A percentile compares a stretch with the other conserved stretches of the same genome.
These are phyloP conservation scores for Apogon hyalosoma DNA, from an alignment of 2,797 vertebrate species.

Conservation along the genomic window DNA sequence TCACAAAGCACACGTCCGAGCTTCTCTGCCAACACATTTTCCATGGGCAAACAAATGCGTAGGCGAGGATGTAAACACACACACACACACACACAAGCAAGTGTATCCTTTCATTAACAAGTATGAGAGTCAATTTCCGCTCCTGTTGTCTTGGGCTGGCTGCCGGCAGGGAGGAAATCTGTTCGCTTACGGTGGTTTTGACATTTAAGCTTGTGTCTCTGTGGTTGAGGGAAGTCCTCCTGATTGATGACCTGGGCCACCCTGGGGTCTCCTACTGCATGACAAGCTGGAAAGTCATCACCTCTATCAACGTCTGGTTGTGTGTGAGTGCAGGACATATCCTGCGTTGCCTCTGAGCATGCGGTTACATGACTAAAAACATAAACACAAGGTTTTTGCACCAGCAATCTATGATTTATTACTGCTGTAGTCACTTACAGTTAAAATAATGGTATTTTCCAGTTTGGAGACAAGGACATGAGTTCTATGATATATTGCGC, in stretches of 20 bases:
- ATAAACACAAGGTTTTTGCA: conserved; percentile 31
- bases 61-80: conserved; percentile 32
- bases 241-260: conserved; percentile 59
- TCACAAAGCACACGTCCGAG: conserved; percentile 39
- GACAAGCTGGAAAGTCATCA: conserved; percentile 25
- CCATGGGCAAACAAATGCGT: conserved; percentile 28
- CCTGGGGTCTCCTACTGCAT: conserved; percentile 37
- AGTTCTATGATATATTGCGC: conserved; percentile 61
- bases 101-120: conserved; percentile 68
- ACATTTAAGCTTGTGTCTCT: conserved; percentile 58
- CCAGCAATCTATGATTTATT: conserved; percentile 61
- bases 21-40: conserved; percentile 43
- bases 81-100: conserved; percentile 4
- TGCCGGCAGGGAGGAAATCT: conserved; percentile 65
- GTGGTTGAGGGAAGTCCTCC: conserved; percentile 55
- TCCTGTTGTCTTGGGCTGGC: conserved; percentile 41
- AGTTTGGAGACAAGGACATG: conserved; percentile 23
- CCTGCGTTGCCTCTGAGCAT: conserved; percentile 20
- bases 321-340: background rate
- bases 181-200: conserved; percentile 52
- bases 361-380: conserved; percentile 48
- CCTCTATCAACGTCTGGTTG: background rate
- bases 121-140: conserved; percentile 68
- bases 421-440: conserved; percentile 32
- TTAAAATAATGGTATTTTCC: conserved; percentile 32